Conservation (phyloP, 2,113 vertebrate species). For the Baryphthengus martii region DNA sequence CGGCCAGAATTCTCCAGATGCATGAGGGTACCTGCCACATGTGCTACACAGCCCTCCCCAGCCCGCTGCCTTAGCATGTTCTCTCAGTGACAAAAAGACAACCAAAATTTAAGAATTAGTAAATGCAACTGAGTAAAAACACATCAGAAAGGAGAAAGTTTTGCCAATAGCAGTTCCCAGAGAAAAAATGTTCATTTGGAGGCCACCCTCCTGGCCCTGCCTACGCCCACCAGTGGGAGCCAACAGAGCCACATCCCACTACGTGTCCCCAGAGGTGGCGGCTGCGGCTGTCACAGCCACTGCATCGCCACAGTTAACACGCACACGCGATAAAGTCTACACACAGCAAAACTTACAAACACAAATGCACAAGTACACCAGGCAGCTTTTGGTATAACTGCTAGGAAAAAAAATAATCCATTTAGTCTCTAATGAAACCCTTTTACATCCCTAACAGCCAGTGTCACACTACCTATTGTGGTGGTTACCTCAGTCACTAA, state of each 20-base stretch:
- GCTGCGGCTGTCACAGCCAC: fast-evolving
- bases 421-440: background rate
- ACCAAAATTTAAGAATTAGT: background rate
- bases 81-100: background rate
- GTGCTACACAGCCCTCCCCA: background rate
- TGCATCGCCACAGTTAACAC: fast-evolving
- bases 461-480: background rate
- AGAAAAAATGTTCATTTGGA: background rate
- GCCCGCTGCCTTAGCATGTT: fast-evolving
- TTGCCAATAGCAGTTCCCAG: background rate
- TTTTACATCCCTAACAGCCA: background rate
- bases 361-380: background rate
- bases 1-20: too few species aligned
- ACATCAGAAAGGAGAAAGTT: background rate
- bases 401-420: background rate
- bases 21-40: fast-evolving
- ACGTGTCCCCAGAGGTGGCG: fast-evolving
- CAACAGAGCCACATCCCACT: background rate
- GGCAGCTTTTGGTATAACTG: background rate
- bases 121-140: background rate
- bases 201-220: fast-evolving
- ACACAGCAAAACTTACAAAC: background rate
- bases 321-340: fast-evolving
- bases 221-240: fast-evolving
- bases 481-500: background rate